Conservation (phyloP, 2,113 vertebrate genomes). For the Campylorhamphus procurvoides region DNA sequence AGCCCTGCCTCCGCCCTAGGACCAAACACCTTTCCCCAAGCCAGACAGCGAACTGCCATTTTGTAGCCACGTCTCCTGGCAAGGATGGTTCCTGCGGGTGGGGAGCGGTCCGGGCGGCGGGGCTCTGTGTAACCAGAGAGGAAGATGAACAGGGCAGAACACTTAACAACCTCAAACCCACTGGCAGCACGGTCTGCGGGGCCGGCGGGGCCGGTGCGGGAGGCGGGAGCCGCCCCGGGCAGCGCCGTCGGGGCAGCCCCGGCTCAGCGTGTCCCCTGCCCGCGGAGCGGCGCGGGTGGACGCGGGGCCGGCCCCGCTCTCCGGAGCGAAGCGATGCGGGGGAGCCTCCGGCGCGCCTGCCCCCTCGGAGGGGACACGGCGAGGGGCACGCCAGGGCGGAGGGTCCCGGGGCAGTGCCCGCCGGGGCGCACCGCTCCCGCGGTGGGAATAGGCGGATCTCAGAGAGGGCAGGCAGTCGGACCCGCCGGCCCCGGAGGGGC, state of each 20-base stretch:
- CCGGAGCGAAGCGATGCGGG: background rate
- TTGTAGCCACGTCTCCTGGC: background rate
- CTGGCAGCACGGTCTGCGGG: background rate
- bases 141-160: background rate
- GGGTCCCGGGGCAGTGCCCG: background rate
- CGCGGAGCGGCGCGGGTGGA: background rate
- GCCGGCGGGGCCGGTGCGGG: background rate
- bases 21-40: background rate
- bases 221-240: background rate
- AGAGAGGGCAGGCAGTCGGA: background rate
- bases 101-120: background rate
- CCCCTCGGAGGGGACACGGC: background rate
- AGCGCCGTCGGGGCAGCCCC: background rate
- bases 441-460: background rate
- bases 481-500: too few species aligned
- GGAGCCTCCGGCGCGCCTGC: background rate
- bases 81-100: background rate
- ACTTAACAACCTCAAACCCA: background rate
- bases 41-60: constrained; percentile 1
- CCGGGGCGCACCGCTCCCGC: background rate
- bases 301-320: background rate
- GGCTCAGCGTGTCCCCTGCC: background rate
- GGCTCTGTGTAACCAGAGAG: background rate
- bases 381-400: background rate
- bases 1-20: background rate